Conservation (phyloP, 1,140 invertebrate species). For the Vollenhovia emeryi region DNA sequence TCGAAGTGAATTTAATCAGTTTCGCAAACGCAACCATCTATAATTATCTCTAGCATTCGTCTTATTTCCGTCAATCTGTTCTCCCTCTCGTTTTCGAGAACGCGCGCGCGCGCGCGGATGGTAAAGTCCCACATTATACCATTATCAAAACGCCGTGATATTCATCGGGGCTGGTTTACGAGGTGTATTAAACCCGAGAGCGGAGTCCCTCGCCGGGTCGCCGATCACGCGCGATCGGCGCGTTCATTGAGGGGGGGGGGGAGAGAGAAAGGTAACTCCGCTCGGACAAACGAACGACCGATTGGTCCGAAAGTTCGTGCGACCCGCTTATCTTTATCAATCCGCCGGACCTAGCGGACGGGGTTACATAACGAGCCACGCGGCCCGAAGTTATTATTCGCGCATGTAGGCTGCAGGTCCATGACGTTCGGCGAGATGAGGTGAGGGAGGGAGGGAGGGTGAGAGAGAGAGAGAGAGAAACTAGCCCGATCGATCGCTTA, state of each 20-base stretch:
- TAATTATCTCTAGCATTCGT: background rate
- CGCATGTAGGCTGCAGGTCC: background rate
- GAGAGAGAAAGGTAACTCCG: background rate
- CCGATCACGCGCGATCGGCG: background rate
- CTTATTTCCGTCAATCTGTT: background rate
- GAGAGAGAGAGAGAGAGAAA: background rate
- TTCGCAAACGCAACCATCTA: background rate
- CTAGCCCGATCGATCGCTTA: conserved; percentile 26
- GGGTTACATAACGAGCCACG: conserved; percentile 22
- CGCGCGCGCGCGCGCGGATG: background rate
- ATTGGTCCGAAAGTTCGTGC: background rate
- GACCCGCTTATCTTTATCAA: background rate
- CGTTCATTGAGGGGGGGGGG: background rate
- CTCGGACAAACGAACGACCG: background rate
- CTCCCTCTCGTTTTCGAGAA: background rate
- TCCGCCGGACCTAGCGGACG: background rate
- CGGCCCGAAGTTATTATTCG: conserved; percentile 31
- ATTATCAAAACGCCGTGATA: background rate
- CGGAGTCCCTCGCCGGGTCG: background rate
- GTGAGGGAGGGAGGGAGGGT: background rate
- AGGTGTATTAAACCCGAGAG: background rate
- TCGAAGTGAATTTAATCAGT: background rate
- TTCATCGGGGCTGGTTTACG: background rate
- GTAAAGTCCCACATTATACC: background rate
- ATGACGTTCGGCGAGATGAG: conserved; percentile 33